A percentile compares a stretch with the other conserved stretches of the same genome.
These are phyloP conservation scores for Rhadina sibilatrix DNA, from an alignment of 2,113 vertebrate species.

Conservation along the genomic window DNA sequence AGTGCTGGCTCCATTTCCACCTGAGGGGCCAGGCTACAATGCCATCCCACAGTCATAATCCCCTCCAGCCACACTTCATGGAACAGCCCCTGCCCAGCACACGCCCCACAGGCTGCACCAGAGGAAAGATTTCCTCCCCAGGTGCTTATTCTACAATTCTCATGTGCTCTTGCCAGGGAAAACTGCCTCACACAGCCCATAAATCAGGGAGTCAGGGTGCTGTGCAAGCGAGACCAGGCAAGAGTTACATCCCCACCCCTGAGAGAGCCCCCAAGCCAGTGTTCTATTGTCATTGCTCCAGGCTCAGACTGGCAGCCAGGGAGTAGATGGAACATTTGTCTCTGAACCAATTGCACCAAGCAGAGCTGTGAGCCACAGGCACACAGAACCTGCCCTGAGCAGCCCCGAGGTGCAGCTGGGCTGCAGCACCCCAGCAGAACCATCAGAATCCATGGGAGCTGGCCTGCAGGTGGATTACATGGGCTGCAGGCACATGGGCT, in stretches of 20 bases:
- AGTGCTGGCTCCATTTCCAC: background rate
- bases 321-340: rapidly evolving
- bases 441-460: rapidly evolving
- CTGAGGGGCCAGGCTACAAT: rapidly evolving
- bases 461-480: background rate
- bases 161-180: rapidly evolving
- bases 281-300: rapidly evolving
- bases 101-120: rapidly evolving
- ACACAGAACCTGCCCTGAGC: too few relatives aligned
- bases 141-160: background rate
- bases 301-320: rapidly evolving
- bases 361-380: background rate
- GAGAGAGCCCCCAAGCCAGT: rapidly evolving
- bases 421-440: background rate
- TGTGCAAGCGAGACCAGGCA: rapidly evolving
- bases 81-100: background rate
- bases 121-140: background rate
- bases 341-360: rapidly evolving
- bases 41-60: rapidly evolving
- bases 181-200: background rate
- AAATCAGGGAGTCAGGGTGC: rapidly evolving
- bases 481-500: rapidly evolving
- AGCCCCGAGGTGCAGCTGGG: background rate
- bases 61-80: rapidly evolving
- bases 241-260: background rate